Evolutionary conservation across 2,888 invertebrate species (phyloP), one percentile per base, ranked within the genome.

Genomic region (Timema podura): DNA sequence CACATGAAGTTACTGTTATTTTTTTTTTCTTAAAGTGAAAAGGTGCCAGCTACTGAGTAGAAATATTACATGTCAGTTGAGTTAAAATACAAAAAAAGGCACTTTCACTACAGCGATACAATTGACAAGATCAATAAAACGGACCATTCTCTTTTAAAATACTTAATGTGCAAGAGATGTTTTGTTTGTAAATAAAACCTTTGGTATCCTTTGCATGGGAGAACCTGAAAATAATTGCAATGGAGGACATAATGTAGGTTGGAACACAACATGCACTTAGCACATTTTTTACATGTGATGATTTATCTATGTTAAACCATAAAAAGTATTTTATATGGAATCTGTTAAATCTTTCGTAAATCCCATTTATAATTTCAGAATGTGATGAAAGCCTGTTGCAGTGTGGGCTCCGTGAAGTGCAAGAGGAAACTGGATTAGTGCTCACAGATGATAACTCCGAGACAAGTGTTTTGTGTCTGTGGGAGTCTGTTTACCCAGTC

Each of bases 401-500:
- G 48, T 81, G 81, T 10, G 82, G 80, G 8, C 72, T 82, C 13
- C 72, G 83, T 64, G 83, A 83, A 72, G 74, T 83, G 51, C 67
- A 75, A 44, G 82, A 83, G 74, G 83, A 83, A 72, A 81, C 81
- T 2, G 82, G 82, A 1, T 71, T 83, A 5, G 68, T 75, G 9
- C 72, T 81, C 0, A 73, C 70, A 72, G 49, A 71, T 10, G 46
- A 54, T 11, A 59, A 69, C 15, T 64, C 66, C 6, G 51, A 65
- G n/a, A 68, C 68, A 15, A 49, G 64, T 30, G 68, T 74, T 47
- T 71, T 78, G 16, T 77, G 77, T 47, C 73, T 76, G 47, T 79
- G 78, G 75, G 79, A 83, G 79, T 82, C 81, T 11, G 79, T 79
- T 11, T 83, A 76, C 74, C 83, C 83, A 15, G 77, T 80, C 8